Base-by-base conservation (phyloP, 2,113 vertebrate species). In the Oryzias celebensis region DNA sequence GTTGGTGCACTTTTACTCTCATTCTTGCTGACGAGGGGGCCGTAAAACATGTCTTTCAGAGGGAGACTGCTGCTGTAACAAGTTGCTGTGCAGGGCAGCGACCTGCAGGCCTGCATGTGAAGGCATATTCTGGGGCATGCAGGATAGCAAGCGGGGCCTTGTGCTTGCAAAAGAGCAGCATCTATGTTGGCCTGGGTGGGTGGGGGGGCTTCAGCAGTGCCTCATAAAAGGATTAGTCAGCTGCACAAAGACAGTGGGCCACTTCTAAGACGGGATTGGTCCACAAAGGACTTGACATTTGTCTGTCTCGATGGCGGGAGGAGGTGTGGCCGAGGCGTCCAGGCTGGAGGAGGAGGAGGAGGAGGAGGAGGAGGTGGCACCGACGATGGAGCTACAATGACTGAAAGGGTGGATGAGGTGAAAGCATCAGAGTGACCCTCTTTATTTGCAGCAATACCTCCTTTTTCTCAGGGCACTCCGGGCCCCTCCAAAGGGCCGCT, bases 231-330 rank as follows among this genome's bases (percentile, higher is more conserved):
- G 85, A 92, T 91, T 92, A 90, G 89, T 86, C 83, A 76, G 83
- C 74, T 71, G 87, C 71, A 91, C 90, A 94, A 93, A 92, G 87
- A 91, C 83, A 85, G 65, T 87, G 87, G 90, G 88, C 84, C 60
- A 75, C 92, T 91, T 94, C 91, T 93, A 90, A 94, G 90, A 81
- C 15, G 58, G 78, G 84, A 71, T 71, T 2, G 87, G 85, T 87
- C 83, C 85, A 93, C 88, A 92, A 91, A 89, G 90, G 90, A 88
- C 76, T 86, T 94, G 93, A 93, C 92, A 92, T 94, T 92, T 94
- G 90, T 91, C 91, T 89, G 90, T 93, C 92, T 91, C 88, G 44
- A 87, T 90, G 88, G 81, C 73, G 83, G 89, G 86, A 82, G 83
- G 82, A 75, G 88, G 84, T 67, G 81, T 82, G 81, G 68, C 85